A percentile compares a stretch with the other conserved stretches of the same genome.
Evolutionary conservation across 2,797 vertebrate genomes (phyloP).

Genomic region (Pangasius macronema): DNA sequence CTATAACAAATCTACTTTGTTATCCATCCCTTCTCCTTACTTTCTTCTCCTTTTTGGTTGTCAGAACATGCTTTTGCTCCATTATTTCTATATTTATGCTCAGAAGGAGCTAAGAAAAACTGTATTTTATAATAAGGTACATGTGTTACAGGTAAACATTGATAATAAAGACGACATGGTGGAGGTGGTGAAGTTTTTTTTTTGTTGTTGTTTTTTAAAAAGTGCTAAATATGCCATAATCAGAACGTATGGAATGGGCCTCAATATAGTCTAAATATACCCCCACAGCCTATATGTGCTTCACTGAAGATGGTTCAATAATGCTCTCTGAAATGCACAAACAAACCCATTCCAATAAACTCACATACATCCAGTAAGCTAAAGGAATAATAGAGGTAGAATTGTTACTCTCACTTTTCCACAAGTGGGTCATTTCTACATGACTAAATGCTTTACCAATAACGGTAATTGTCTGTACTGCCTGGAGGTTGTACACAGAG

Average conservation of each 20-base stretch:
- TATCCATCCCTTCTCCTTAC: neutral
- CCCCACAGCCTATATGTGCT: neutral
- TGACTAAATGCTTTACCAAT: constrained; percentile 16
- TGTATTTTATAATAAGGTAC: neutral
- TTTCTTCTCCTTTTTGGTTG: neutral
- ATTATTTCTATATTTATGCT: neutral
- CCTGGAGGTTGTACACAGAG: neutral
- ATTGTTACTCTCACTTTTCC: neutral
- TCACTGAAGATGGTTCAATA: neutral
- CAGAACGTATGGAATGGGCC: neutral
- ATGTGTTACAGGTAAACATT: neutral
- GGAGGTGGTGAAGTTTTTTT: neutral
- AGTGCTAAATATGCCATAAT: neutral
- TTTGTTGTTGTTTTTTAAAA: no score
- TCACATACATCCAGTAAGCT: neutral
- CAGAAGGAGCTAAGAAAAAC: neutral
- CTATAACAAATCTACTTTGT: no score
- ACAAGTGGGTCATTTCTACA: constrained; percentile 4
- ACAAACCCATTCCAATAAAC: neutral
- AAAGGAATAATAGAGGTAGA: neutral
- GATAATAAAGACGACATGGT: neutral
- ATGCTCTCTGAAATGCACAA: constrained; percentile 2
- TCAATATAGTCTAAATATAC: neutral
- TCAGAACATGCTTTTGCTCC: neutral
- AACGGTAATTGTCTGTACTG: neutral